Percentiles rank a stretch among this genome's conserved stretches.
Conservation (phyloP, 2,797 vertebrate genomes). For the Adelosebastes latens region DNA sequence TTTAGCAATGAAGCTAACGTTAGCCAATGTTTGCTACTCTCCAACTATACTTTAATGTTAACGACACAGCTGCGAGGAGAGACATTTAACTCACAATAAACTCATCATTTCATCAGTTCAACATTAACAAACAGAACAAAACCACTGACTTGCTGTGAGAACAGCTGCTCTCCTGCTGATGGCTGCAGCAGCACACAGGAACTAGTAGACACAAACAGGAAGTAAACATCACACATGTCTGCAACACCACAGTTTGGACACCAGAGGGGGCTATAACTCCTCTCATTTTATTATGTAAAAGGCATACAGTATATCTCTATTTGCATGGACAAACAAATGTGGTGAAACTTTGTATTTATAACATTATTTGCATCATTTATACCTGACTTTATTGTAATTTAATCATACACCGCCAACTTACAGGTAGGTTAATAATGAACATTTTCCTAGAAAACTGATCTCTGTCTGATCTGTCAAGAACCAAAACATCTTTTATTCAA, state of each 20-base stretch:
- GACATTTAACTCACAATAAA: background rate
- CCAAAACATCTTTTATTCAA: background rate
- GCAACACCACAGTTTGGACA: conserved; percentile 19
- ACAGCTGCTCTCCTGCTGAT: background rate
- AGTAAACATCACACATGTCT: conserved; percentile 49
- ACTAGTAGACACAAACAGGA: conserved; percentile 51
- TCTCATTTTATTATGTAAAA: background rate
- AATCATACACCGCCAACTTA: background rate
- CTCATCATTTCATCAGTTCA: background rate
- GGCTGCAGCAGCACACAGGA: conserved; percentile 33
- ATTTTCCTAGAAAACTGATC: background rate
- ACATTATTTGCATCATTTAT: background rate
- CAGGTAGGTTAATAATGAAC: background rate
- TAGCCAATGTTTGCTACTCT: background rate
- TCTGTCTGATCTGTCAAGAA: background rate
- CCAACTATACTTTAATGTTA: background rate
- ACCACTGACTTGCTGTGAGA: background rate
- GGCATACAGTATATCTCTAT: background rate
- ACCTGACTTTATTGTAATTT: background rate
- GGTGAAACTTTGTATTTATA: background rate
- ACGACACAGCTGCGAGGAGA: background rate
- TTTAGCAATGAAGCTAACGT: conserved; percentile 27
- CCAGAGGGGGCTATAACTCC: conserved; percentile 29
- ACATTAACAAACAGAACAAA: background rate
- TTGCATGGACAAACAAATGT: background rate